A percentile compares a stretch with the other conserved stretches of the same genome.
phyloP scores from a whole-genome alignment of 2,797 vertebrate genomes.

The Hippoglossus hippoglossus region DNA sequence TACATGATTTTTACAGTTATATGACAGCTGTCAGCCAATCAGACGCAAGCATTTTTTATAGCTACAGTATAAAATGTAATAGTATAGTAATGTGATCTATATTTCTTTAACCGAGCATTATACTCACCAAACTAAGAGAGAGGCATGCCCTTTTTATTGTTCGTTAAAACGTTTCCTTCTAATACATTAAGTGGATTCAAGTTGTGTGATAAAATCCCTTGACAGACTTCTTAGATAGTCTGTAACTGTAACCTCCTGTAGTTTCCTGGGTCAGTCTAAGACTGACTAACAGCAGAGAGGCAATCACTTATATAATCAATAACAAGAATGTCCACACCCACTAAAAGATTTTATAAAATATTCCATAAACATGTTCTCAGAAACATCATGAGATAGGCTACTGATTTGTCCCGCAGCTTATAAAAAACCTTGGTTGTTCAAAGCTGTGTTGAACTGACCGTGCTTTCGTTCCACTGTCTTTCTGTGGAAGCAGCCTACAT shows the following conservation, averaged over 20 bases:
- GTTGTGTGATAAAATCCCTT: slow-evolving; percentile 5
- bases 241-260: neutral
- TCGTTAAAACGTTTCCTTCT: neutral
- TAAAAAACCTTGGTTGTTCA: neutral
- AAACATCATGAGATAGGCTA: slow-evolving; percentile 35
- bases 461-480: slow-evolving; percentile 5
- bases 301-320: slow-evolving; percentile 5
- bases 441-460: slow-evolving; percentile 1
- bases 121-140: too few relatives aligned
- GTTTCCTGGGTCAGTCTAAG: neutral
- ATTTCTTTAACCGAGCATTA: too few relatives aligned
- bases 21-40: neutral
- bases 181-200: neutral
- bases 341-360: neutral
- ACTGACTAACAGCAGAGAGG: neutral
- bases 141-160: too few relatives aligned
- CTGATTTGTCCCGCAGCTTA: slow-evolving; percentile 9
- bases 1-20: neutral
- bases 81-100: too few relatives aligned
- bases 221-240: neutral
- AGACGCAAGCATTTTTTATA: neutral
- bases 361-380: slow-evolving; percentile 11
- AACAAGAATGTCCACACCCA: slow-evolving; percentile 10
- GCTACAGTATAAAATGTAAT: neutral
- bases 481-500: neutral